These are phyloP conservation scores for Florisuga fusca DNA, from an alignment of 2,797 vertebrate genomes.

Conservation along the genomic window DNA sequence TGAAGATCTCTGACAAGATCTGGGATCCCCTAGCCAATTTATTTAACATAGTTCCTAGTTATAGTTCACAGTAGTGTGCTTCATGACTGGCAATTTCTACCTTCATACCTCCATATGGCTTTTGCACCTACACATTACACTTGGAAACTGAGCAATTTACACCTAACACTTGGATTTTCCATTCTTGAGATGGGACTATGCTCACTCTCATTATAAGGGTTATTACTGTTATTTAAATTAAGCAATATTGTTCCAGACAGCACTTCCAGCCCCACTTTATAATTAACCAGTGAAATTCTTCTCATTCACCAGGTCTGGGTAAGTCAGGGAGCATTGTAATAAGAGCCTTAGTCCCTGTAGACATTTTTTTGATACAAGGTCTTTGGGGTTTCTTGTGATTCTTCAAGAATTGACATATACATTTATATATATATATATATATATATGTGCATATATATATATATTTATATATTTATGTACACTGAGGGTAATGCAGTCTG, in stretches of 20 bases:
- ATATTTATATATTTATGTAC: too few relatives aligned
- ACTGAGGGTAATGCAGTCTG: not conserved
- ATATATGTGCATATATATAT: too few relatives aligned
- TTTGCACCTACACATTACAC: not conserved
- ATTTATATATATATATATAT: too few relatives aligned
- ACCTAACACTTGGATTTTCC: not conserved
- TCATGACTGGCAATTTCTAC: not conserved
- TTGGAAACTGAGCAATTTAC: not conserved
- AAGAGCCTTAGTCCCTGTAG: not conserved
- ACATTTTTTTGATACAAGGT: not conserved
- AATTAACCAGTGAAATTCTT: not conserved
- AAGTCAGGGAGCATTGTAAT: not conserved
- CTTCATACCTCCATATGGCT: not conserved
- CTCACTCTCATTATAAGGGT: not conserved
- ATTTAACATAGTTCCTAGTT: not conserved
- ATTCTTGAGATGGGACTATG: not conserved
- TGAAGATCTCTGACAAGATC: not conserved
- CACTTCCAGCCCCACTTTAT: not conserved
- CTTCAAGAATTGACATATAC: not conserved
- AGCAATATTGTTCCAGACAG: not conserved
- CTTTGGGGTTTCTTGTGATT: not conserved
- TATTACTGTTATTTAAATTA: not conserved
- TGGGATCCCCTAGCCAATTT: not conserved
- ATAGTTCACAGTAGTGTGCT: not conserved
- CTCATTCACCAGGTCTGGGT: not conserved